Base-by-base conservation (phyloP, 2,888 invertebrate species). In the Embidobia sp. region DNA sequence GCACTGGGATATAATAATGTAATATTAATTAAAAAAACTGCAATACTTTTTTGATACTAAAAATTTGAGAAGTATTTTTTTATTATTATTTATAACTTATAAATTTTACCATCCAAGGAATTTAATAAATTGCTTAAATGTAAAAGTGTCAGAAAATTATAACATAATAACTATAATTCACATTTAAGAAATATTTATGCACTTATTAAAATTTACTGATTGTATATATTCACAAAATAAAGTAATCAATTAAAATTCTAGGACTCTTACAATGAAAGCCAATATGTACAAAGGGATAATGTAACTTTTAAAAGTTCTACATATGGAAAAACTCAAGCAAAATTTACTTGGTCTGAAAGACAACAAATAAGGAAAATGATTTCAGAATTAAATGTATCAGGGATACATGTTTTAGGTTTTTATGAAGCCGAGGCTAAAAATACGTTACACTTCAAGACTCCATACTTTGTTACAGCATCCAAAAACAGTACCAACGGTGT, bases 401-500 rank as follows among this genome's bases (percentile, higher is more conserved):
- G 61, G 1, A 76, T 82, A 6, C 37, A 79, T 31, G 37, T 81
- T 63, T 22, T 82, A 8, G 78, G 77, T 3, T 82, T 80, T 27
- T 70, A 79, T 31, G 73, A 64, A 5, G 33, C 48, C 13, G 26
- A 57, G 1, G 44, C 53, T 22, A 73, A 80, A 40, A 57, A 72
- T 5, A 16, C 37, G 0, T 15, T 61, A 2, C 81, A 81, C 15
- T 29, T 64, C 1, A 51, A 18, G 0, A 16, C 70, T 13, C 31
- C 79, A 2, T 75, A 81, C 8, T 81, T 82, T 35, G 26, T 81
- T 4, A 77, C 81, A 10, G 64, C 35, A 53, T 61, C 48, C 4
- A 51, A 66, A 44, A 22, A 26, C n/a, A n/a, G 18, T 37, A 57
- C 49, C 0, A 67, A 70, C 44, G 76, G 80, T 81, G 75, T 35